Conservation (phyloP, 2,797 vertebrate species). For the Orestias chungarensis region DNA sequence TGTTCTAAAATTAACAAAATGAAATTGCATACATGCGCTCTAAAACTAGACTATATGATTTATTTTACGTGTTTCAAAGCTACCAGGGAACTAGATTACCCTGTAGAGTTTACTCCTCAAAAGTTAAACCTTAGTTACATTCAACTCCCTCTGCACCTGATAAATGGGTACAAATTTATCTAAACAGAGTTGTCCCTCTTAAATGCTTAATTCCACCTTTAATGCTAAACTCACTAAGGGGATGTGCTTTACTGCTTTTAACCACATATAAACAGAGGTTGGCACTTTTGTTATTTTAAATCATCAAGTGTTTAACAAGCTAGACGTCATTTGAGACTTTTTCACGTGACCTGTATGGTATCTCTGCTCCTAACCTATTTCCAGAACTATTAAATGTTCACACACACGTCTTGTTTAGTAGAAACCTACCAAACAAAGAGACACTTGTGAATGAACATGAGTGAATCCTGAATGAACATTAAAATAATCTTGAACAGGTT, state of each 20-base stretch:
- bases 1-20: too few relatives aligned
- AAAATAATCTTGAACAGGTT: too few relatives aligned
- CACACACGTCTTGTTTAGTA: too few relatives aligned
- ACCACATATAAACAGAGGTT: neutral
- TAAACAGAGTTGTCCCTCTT: conserved; percentile 3
- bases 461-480: too few relatives aligned
- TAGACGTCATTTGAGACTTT: neutral
- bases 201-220: conserved; percentile 3
- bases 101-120: conserved; percentile 12
- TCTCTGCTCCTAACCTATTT: neutral
- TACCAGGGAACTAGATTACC: neutral
- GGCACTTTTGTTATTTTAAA: neutral
- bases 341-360: neutral
- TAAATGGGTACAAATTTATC: neutral
- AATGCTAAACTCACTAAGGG: conserved; percentile 7
- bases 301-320: neutral
- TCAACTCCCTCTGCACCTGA: neutral
- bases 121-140: neutral
- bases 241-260: conserved; percentile 3
- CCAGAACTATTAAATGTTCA: too few relatives aligned
- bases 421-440: neutral
- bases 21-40: neutral
- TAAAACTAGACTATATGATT: neutral
- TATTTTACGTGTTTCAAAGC: neutral
- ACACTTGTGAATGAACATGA: too few relatives aligned